Percentiles rank a stretch among this genome's conserved stretches.
Evolutionary conservation across 2,113 vertebrate species (phyloP).

Genomic region (Callithrix jacchus): DNA sequence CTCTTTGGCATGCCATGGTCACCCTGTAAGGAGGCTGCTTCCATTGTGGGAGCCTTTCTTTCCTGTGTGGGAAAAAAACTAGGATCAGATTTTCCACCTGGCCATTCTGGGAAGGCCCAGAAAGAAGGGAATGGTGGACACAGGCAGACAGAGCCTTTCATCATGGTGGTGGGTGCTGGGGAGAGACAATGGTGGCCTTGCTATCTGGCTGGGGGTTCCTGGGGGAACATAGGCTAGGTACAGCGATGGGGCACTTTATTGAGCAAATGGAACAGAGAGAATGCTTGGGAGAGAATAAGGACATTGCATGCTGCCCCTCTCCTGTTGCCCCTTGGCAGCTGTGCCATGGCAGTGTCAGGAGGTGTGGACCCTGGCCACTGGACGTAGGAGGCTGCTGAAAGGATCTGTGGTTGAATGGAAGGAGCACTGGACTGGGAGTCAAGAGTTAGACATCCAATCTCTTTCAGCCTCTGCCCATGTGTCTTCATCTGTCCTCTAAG

Average conservation of each 20-base stretch:
- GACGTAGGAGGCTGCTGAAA: not conserved
- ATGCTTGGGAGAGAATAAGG: not conserved
- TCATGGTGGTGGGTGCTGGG: not conserved
- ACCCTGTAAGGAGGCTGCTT: not conserved
- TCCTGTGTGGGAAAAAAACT: not conserved
- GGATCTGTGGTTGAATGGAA: not conserved
- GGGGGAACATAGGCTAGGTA: not conserved
- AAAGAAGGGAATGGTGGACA: not conserved
- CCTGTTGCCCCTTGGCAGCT: not conserved
- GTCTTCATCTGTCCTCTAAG: not conserved
- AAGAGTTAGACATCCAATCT: not conserved
- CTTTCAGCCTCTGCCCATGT: not conserved
- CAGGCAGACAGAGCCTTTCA: not conserved
- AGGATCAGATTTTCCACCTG: slow-evolving; percentile 20
- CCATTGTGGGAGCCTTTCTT: not conserved
- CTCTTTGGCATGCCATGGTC: not conserved
- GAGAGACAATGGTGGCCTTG: not conserved
- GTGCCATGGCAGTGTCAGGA: not conserved
- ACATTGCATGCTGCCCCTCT: not conserved
- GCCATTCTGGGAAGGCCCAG: not conserved
- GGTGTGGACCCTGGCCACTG: not conserved
- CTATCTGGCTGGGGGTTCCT: not conserved
- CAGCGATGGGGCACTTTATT: not conserved
- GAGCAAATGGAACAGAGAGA: not conserved
- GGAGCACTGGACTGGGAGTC: not conserved